A percentile compares a stretch with the other conserved stretches of the same genome.
phyloP scores from a whole-genome alignment of 1,140 invertebrate species.

The Chionoecetes opilio region DNA sequence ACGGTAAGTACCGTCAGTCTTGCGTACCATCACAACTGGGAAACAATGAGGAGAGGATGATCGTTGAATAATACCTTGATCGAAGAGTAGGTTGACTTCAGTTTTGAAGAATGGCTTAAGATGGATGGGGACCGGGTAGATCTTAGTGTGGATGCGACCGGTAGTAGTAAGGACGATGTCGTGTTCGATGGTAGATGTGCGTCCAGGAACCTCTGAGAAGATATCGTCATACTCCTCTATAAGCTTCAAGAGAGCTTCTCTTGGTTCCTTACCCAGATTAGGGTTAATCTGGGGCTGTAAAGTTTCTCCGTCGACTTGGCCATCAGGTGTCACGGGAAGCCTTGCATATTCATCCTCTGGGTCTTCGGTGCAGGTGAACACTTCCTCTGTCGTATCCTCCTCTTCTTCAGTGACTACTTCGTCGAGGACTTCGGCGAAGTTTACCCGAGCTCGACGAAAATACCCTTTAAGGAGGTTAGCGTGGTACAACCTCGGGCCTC shows the following conservation, averaged over 20 bases:
- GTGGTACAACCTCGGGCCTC: neutral
- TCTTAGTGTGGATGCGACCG: neutral
- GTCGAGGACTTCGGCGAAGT: neutral
- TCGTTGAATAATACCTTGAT: constrained; percentile 33
- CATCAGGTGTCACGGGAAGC: no score
- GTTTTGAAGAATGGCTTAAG: neutral
- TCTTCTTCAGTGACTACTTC: neutral
- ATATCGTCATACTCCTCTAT: neutral
- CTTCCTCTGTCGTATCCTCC: no score
- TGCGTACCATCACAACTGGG: constrained; percentile 58
- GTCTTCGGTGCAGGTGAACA: no score
- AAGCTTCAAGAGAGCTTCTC: neutral
- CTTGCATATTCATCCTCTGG: no score
- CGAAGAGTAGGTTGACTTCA: neutral
- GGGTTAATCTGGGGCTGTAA: neutral
- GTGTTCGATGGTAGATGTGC: neutral
- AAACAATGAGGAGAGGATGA: constrained; percentile 52
- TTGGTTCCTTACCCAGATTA: neutral
- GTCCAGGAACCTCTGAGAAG: constrained; percentile 41
- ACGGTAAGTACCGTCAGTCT: constrained; percentile 51
- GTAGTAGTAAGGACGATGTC: constrained; percentile 13
- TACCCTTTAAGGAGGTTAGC: constrained; percentile 34
- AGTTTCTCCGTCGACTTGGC: no score
- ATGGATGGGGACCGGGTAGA: constrained; percentile 28
- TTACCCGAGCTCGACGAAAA: neutral